Evolutionary conservation across 2,113 vertebrate genomes (phyloP).

Genomic region (Psilopsiagon aymara): DNA sequence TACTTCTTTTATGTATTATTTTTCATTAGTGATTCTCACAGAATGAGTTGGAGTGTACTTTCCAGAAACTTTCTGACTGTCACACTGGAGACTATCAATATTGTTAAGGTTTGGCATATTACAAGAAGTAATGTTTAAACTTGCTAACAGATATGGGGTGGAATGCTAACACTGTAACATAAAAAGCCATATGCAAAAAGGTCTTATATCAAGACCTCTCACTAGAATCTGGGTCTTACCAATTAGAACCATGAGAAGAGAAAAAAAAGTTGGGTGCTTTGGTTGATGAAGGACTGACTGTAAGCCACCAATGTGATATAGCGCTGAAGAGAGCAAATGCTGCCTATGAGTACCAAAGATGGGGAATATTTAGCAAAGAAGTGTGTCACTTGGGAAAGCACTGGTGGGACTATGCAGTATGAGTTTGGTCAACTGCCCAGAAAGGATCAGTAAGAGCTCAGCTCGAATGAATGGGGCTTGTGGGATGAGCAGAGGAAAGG

Average conservation of each 20-base stretch:
- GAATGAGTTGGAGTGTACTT: background rate
- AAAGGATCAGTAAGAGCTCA: background rate
- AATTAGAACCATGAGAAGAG: background rate
- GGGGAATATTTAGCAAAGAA: background rate
- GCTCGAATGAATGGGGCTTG: background rate
- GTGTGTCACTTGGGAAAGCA: background rate
- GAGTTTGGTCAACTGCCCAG: background rate
- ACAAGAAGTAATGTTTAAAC: background rate
- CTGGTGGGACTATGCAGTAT: accelerated
- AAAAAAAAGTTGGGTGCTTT: background rate
- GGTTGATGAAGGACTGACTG: background rate
- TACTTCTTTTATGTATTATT: background rate
- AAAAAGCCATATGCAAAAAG: background rate
- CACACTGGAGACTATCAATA: background rate
- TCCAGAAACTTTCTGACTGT: background rate
- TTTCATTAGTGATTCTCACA: background rate
- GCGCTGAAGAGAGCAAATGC: background rate
- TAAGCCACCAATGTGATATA: background rate
- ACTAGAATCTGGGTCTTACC: background rate
- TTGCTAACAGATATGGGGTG: background rate
- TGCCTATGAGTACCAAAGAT: background rate
- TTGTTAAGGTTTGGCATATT: background rate
- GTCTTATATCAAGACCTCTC: background rate
- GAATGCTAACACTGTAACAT: background rate
- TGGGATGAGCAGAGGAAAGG: background rate